Percentiles rank a stretch among this genome's conserved stretches.
Evolutionary conservation across 1,140 invertebrate species (phyloP).

Genomic region (Pseudomyrmex flavicornis): DNA sequence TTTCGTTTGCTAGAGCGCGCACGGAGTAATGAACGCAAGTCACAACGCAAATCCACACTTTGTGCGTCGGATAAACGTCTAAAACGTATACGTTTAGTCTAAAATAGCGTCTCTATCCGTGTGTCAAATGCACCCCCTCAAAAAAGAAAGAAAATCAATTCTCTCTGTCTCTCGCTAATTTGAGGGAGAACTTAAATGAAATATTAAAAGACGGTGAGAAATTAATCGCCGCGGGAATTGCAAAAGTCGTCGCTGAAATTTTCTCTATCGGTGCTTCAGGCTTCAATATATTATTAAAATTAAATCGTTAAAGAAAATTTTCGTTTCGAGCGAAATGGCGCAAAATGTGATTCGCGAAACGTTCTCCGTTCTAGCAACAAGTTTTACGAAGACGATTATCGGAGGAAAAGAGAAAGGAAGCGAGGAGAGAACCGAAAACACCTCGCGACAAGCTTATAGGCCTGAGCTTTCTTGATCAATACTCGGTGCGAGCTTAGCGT

Average conservation of each 20-base stretch:
- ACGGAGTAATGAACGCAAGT: slow-evolving; percentile 32
- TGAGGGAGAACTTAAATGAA: neutral
- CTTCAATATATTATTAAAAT: neutral
- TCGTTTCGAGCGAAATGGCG: neutral
- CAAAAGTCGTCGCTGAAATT: neutral
- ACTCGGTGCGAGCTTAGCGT: slow-evolving; percentile 44
- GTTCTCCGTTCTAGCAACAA: neutral
- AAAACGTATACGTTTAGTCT: slow-evolving; percentile 11
- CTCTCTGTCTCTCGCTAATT: too few species aligned
- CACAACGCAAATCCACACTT: slow-evolving; percentile 46
- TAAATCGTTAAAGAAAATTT: neutral
- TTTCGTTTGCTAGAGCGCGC: slow-evolving; percentile 31
- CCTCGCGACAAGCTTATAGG: slow-evolving; percentile 18
- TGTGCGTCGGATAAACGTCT: slow-evolving; percentile 29
- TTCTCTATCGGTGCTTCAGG: neutral
- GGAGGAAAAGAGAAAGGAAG: neutral
- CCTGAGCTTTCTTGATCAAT: slow-evolving; percentile 57
- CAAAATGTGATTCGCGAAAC: neutral
- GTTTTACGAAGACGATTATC: slow-evolving; percentile 8
- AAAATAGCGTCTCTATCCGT: slow-evolving; percentile 32
- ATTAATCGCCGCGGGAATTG: too few species aligned
- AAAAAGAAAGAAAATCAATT: too few species aligned
- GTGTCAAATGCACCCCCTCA: neutral
- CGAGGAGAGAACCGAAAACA: slow-evolving; percentile 19
- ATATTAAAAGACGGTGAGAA: neutral